These are phyloP conservation scores for Cataglyphis rosenhaueri DNA, from an alignment of 2,888 invertebrate species.

Conservation along the genomic window DNA sequence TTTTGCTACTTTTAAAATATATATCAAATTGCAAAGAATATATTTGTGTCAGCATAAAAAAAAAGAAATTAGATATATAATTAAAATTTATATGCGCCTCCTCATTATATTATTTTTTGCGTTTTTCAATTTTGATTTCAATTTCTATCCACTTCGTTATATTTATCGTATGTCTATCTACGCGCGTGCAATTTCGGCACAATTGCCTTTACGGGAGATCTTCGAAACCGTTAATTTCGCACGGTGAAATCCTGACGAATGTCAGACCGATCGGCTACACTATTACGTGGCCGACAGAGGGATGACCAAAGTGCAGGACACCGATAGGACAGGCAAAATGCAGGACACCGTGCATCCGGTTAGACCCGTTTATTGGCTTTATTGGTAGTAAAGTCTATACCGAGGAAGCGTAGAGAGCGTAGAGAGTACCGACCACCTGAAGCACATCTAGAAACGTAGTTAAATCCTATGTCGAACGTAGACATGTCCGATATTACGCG, in stretches of 20 bases:
- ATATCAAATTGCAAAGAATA: neutral
- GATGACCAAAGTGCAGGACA: conserved; percentile 59
- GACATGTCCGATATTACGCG: conserved; percentile 10
- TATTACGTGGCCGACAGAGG: conserved; percentile 59
- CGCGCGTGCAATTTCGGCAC: conserved; percentile 57
- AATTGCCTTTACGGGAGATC: conserved; percentile 63
- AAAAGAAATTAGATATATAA: neutral
- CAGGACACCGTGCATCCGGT: conserved; percentile 80
- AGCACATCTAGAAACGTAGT: conserved; percentile 80
- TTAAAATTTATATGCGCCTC: neutral
- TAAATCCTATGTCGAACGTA: conserved; percentile 72
- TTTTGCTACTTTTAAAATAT: neutral
- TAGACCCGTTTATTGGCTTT: conserved; percentile 82
- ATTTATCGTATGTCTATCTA: conserved; percentile 51
- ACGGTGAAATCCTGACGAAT: conserved; percentile 72
- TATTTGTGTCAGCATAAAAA: neutral
- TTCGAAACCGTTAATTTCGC: conserved; percentile 72
- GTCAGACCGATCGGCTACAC: conserved; percentile 65
- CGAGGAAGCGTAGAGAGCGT: conserved; percentile 73
- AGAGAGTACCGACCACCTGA: conserved; percentile 78
- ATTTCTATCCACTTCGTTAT: conserved; percentile 5
- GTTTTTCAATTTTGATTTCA: conserved; percentile 1
- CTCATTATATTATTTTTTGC: neutral
- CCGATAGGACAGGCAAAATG: conserved; percentile 62
- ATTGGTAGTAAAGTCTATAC: conserved; percentile 82